A percentile compares a stretch with the other conserved stretches of the same genome.
Conservation (phyloP, 2,797 vertebrate species). For the Alectoris magna region DNA sequence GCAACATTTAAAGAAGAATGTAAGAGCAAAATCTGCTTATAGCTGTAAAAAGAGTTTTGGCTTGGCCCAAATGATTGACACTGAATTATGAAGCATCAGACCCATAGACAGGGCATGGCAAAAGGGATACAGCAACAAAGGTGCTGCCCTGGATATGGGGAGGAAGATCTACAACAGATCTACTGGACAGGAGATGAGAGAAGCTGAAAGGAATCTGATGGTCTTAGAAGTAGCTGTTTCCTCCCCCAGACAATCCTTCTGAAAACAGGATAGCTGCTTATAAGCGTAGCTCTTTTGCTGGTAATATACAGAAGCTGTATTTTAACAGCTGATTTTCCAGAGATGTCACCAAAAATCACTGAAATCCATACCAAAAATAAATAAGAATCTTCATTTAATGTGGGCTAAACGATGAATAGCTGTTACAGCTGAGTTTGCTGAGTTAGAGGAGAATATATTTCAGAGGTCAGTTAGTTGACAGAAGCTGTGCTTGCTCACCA, state of each 20-base stretch:
- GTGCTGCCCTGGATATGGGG: neutral
- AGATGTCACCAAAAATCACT: neutral
- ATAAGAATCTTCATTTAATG: neutral
- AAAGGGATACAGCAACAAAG: neutral
- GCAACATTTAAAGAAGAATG: neutral
- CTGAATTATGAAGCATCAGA: neutral
- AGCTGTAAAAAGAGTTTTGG: neutral
- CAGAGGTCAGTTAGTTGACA: neutral
- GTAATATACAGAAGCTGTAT: neutral
- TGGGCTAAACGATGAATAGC: neutral
- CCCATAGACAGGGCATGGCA: neutral
- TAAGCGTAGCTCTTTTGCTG: neutral
- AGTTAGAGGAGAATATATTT: conserved; percentile 4
- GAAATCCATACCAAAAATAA: conserved; percentile 27
- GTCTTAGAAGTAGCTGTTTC: neutral
- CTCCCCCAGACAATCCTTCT: neutral
- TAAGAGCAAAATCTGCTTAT: neutral
- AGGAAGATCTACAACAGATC: neutral
- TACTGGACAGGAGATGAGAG: neutral
- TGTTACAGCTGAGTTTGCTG: neutral
- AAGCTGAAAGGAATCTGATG: neutral
- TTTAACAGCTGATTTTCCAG: conserved; percentile 31
- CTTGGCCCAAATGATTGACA: neutral
- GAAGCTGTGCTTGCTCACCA: neutral
- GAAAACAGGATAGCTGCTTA: conserved; percentile 11